Conservation (phyloP, 2,113 vertebrate genomes). For the Arvicanthis niloticus region DNA sequence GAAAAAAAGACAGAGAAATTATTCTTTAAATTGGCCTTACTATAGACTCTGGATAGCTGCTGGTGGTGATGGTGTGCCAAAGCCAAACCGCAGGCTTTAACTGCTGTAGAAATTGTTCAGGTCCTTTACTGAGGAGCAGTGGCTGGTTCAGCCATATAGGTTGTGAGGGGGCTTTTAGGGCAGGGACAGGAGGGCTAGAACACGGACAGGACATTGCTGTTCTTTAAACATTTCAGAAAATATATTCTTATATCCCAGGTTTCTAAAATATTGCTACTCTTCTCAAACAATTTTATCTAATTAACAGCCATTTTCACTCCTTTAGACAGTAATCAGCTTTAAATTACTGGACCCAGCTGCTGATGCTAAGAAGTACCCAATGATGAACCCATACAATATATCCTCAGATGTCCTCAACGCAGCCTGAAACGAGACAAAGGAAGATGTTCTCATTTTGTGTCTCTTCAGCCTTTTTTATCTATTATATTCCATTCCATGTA, state of each 20-base stretch:
- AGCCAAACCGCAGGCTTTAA: not conserved
- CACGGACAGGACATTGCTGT: not conserved
- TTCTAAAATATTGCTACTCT: conserved; percentile 65
- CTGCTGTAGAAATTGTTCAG: not conserved
- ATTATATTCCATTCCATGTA: not conserved
- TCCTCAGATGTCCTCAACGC: conserved; percentile 64
- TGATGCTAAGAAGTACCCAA: conserved; percentile 69
- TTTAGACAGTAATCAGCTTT: conserved; percentile 75
- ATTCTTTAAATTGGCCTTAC: not conserved
- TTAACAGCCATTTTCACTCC: conserved; percentile 70
- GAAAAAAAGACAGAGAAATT: not conserved
- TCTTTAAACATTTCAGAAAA: conserved; percentile 23
- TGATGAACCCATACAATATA: conserved; percentile 69
- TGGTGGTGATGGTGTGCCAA: not conserved
- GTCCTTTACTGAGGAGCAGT: not conserved
- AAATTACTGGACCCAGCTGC: conserved; percentile 70
- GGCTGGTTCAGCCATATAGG: not conserved
- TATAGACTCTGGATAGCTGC: not conserved
- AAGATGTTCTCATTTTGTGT: not conserved
- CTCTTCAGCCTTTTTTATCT: not conserved
- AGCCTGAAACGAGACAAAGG: conserved; percentile 38
- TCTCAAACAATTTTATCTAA: conserved; percentile 75
- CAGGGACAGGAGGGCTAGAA: not conserved
- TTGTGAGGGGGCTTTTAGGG: not conserved
- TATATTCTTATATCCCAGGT: conserved; percentile 25